Base-by-base conservation (phyloP, 2,888 invertebrate genomes). In the Sisyra nigra region DNA sequence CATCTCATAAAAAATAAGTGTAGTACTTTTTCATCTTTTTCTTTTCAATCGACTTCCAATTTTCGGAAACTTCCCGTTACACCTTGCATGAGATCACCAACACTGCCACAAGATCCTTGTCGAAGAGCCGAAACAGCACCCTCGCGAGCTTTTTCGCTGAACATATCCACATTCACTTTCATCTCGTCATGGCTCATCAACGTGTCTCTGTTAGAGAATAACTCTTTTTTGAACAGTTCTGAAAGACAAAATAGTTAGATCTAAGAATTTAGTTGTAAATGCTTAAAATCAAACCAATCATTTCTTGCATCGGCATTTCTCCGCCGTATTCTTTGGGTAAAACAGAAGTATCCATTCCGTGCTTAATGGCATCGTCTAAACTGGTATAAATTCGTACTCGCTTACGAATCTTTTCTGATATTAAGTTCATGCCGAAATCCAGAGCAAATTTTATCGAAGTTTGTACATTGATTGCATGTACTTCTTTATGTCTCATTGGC, bases 251-350 rank as follows among this genome's bases (percentile, higher is more conserved):
- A n/a, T 34, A 17, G 10, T 34, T 17, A 34, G 15, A 41, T 10
- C 19, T 40, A 29, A 4, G 29, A 14, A 36, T 30, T 2, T 29
- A 14, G 35, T 34, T 40, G 19, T 40, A 29, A 6, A 33, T 33
- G 3, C 3, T 13, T 33, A 6, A 33, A 33, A 33, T 49, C 57
- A 68, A 56, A 84, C 85, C 75, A 49, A 86, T 84, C 84, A 87
- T 85, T 56, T 85, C 77, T 39, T 72, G 70, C 78, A 86, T 78
- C 1, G 85, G 84, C 64, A 84, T 77, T n/a, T 66, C 71, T 7
- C 87, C 87, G 3, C 87, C 87, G 53, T 86, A 87, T 55, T 87
- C 87, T 51, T 78, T 75, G 0, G 87, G 87, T 42, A 88, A 59
- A 2, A 72, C 66, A 32, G 65, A 61, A 32, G 41, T 48, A 46